phyloP scores from a whole-genome alignment of 2,113 vertebrate species.

The Acanthochromis polyacanthus region DNA sequence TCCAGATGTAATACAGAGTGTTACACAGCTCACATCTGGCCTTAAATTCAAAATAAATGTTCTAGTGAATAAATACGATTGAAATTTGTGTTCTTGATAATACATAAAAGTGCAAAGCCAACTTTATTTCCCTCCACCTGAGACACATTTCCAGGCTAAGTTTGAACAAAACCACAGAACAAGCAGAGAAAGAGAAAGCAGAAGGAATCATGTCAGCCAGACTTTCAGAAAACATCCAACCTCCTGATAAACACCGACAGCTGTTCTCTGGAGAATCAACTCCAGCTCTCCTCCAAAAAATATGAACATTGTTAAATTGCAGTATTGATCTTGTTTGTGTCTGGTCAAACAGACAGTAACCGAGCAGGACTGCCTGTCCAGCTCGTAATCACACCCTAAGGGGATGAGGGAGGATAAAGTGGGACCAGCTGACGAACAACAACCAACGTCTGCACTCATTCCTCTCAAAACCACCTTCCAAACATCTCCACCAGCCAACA shows the following conservation, averaged over 20 bases:
- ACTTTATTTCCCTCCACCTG: not conserved
- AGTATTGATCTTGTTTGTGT: conserved; percentile 52
- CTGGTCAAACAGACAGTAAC: conserved; percentile 55
- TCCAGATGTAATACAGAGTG: too few species aligned
- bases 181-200: conserved; percentile 3
- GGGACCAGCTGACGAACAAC: conserved; percentile 70
- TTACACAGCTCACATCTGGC: not conserved
- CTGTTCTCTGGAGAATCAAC: conserved; percentile 28
- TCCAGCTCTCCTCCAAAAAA: conserved; percentile 58
- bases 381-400: conserved; percentile 53
- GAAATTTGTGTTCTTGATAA: conserved; percentile 5
- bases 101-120: not conserved
- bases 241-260: conserved; percentile 51
- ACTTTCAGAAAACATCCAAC: conserved; percentile 8
- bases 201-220: conserved; percentile 17
- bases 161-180: conserved; percentile 17
- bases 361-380: conserved; percentile 40
- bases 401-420: conserved; percentile 53
- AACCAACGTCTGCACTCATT: conserved; percentile 75
- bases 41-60: not conserved
- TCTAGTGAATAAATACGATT: not conserved
- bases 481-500: conserved; percentile 77
- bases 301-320: conserved; percentile 39
- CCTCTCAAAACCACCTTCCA: conserved; percentile 77
- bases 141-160: not conserved